Base-by-base conservation (phyloP, 1,140 invertebrate genomes). In the Conopomorpha cramerella region DNA sequence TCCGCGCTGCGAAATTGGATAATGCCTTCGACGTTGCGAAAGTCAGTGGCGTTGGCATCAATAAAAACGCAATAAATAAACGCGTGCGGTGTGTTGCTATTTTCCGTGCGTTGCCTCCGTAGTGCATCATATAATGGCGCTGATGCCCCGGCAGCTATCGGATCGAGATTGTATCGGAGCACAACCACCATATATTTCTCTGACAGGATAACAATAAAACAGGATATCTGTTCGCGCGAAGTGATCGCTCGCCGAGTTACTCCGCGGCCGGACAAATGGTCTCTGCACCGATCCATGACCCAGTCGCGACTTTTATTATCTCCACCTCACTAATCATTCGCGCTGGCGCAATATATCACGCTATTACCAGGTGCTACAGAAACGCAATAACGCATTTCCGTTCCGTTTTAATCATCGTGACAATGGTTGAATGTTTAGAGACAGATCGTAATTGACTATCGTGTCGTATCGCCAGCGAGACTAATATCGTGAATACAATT, bases 21-120 rank as follows among this genome's bases (percentile, higher is more conserved):
- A n/a, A n/a, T n/a, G n/a, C n/a, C n/a, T n/a, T n/a, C n/a, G n/a
- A n/a, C n/a, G n/a, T n/a, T n/a, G n/a, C n/a, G n/a, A n/a, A n/a
- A n/a, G 61, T 59, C 55, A 47, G 51, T 67, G 68, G 68, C 70
- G 66, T 66, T 66, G 63, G 56, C 65, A 61, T 56, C 56, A 70
- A 74, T 74, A 71, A 71, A 70, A 57, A 52, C n/a, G n/a, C n/a
- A n/a, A n/a, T n/a, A n/a, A n/a, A n/a, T n/a, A n/a, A n/a, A n/a
- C n/a, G n/a, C n/a, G n/a, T n/a, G n/a, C n/a, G n/a, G n/a, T n/a
- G n/a, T n/a, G n/a, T n/a, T n/a, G n/a, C n/a, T n/a, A n/a, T n/a
- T n/a, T n/a, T n/a, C n/a, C n/a, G n/a, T n/a, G n/a, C n/a, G n/a
- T n/a, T n/a, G n/a, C n/a, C n/a, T n/a, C n/a, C n/a, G n/a, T n/a